phyloP scores from a whole-genome alignment of 2,888 invertebrate species.

The Lissonota sp. region DNA sequence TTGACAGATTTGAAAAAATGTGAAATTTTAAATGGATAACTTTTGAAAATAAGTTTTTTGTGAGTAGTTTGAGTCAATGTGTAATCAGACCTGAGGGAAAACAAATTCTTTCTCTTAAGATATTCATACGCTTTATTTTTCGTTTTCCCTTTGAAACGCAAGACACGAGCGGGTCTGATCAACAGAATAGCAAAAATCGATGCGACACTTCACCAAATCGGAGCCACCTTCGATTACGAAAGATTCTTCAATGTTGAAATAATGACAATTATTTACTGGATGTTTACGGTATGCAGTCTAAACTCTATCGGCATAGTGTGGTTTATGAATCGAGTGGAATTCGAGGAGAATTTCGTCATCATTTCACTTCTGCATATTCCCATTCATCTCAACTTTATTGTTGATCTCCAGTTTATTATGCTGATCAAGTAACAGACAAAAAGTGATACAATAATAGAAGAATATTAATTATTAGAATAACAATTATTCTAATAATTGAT shows the following conservation, averaged over 20 bases:
- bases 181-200: constrained; percentile 35
- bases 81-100: neutral
- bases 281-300: neutral
- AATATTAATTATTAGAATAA: no score
- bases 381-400: neutral
- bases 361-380: neutral
- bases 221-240: constrained; percentile 23
- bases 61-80: neutral
- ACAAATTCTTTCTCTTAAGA: no score
- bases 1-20: no score
- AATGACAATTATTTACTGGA: neutral
- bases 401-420: constrained; percentile 7
- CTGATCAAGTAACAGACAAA: neutral
- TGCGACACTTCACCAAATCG: constrained; percentile 56
- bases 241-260: constrained; percentile 13
- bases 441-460: neutral
- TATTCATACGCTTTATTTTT: no score
- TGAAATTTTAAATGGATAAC: no score
- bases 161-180: constrained; percentile 14
- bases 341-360: neutral
- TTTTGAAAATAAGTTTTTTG: neutral
- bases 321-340: neutral
- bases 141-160: neutral
- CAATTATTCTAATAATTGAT: neutral
- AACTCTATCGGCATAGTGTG: constrained; percentile 2